phyloP scores from a whole-genome alignment of 2,797 vertebrate genomes.

The Acridotheres tristis region DNA sequence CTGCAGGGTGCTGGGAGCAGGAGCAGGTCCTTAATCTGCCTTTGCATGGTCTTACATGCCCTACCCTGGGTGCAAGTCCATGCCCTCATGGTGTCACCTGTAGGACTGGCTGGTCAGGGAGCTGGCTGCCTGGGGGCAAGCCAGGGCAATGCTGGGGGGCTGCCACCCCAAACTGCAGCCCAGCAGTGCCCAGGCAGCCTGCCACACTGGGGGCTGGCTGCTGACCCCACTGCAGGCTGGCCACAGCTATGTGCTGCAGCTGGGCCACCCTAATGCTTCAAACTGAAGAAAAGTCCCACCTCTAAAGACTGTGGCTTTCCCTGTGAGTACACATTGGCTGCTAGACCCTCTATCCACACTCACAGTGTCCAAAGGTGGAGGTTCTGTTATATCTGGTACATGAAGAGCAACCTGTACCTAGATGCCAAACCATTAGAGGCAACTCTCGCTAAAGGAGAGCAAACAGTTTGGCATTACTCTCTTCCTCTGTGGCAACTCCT shows the following conservation, averaged over 20 bases:
- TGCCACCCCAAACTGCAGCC: fast-evolving
- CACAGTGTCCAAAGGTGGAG: fast-evolving
- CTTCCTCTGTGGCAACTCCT: not conserved
- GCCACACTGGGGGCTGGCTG: not conserved
- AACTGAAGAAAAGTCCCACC: not conserved
- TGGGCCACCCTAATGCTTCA: fast-evolving
- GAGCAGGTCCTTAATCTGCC: not conserved
- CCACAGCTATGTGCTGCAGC: not conserved
- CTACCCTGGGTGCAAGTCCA: fast-evolving
- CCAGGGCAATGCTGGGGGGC: not conserved
- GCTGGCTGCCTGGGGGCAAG: not conserved
- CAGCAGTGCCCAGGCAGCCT: not conserved
- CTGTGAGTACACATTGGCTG: fast-evolving
- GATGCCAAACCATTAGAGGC: not conserved
- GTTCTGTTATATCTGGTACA: fast-evolving
- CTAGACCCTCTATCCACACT: fast-evolving
- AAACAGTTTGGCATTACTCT: not conserved
- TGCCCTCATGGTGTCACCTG: fast-evolving
- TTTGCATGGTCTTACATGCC: not conserved
- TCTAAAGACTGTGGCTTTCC: not conserved
- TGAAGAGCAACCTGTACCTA: not conserved
- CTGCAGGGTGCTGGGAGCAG: not conserved
- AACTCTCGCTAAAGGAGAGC: not conserved
- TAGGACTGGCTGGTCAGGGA: not conserved
- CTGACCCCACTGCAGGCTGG: fast-evolving